A percentile compares a stretch with the other conserved stretches of the same genome.
phyloP scores from a whole-genome alignment of 2,113 vertebrate species.

The Cyanoliseus patagonus region DNA sequence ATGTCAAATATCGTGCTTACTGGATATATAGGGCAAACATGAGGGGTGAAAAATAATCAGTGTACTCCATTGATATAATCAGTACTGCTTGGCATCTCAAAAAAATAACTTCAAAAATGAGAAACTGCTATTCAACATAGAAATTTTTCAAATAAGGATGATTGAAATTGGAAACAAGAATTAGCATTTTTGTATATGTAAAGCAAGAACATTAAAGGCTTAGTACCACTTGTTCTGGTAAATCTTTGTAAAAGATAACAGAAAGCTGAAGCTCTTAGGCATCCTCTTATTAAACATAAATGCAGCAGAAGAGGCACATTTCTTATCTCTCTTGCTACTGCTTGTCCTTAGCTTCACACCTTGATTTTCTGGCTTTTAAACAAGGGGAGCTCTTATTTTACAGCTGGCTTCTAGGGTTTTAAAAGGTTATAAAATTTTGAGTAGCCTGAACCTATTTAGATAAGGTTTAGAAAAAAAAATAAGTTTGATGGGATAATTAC shows the following conservation, averaged over 20 bases:
- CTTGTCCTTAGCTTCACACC: not conserved
- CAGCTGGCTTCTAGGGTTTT: not conserved
- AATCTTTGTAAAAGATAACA: slow-evolving; percentile 5
- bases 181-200: not conserved
- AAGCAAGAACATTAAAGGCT: not conserved
- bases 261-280: not conserved
- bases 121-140: not conserved
- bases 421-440: not conserved
- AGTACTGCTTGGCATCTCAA: not conserved
- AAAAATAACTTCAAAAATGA: not conserved
- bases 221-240: not conserved
- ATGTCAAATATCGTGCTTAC: not conserved
- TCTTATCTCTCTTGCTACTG: not conserved
- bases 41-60: not conserved
- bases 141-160: not conserved
- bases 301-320: not conserved
- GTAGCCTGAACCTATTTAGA: not conserved
- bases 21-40: not conserved
- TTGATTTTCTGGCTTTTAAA: slow-evolving; percentile 18
- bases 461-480: not conserved
- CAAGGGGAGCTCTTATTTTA: not conserved
- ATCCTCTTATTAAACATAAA: slow-evolving; percentile 15
- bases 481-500: not conserved
- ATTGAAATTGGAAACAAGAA: not conserved
- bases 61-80: not conserved